Evolutionary conservation across 2,888 invertebrate genomes (phyloP).

Genomic region (Epinotia nisella): DNA sequence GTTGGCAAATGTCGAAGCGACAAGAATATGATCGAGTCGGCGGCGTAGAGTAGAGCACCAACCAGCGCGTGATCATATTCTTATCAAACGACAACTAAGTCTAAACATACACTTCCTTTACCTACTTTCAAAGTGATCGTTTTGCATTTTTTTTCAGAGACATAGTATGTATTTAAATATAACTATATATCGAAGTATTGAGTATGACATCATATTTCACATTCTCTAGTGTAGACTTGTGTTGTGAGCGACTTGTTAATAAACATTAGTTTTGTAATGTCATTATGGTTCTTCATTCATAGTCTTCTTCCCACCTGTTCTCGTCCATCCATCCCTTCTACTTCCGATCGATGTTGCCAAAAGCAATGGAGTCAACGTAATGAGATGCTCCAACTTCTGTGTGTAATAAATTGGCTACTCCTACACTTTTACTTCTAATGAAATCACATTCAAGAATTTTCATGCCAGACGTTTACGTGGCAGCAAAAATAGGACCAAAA

Average conservation of each 20-base stretch:
- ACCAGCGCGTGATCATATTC: constrained; percentile 79
- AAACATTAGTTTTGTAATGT: constrained; percentile 80
- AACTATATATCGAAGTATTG: constrained; percentile 65
- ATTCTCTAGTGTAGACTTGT: constrained; percentile 77
- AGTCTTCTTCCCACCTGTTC: constrained; percentile 64
- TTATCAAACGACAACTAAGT: constrained; percentile 54
- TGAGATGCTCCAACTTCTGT: background rate
- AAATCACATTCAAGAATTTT: background rate
- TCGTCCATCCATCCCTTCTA: constrained; percentile 62
- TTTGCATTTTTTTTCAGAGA: constrained; percentile 67
- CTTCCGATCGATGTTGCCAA: constrained; percentile 9
- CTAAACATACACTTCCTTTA: constrained; percentile 47
- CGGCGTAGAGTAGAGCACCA: constrained; percentile 61
- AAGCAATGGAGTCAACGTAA: background rate
- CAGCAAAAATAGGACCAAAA: background rate
- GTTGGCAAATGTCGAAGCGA: constrained; percentile 70
- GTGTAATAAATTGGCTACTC: background rate
- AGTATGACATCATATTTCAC: constrained; percentile 64
- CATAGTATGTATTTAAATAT: constrained; percentile 63
- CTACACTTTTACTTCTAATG: background rate
- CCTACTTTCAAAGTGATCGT: constrained; percentile 60
- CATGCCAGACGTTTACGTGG: background rate
- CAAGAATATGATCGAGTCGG: constrained; percentile 81
- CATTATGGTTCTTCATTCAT: constrained; percentile 71
- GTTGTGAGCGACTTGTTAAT: constrained; percentile 77